Percentiles rank a stretch among this genome's conserved stretches.
Conservation (phyloP, 2,888 invertebrate species). For the Ormyrus nitidulus region DNA sequence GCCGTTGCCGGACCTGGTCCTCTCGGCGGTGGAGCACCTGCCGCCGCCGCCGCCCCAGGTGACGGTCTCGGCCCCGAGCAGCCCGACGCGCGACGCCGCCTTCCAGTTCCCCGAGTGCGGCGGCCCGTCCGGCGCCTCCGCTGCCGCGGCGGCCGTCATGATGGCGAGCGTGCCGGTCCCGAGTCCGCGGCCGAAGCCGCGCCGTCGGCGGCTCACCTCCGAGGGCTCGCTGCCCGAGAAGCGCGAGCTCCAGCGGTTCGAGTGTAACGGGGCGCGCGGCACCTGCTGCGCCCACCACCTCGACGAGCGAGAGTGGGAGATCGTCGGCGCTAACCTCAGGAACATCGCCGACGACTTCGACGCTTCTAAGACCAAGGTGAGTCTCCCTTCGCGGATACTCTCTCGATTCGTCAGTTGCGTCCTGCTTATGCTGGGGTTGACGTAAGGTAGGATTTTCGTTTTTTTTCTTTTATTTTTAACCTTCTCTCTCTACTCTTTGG, state of each 20-base stretch:
- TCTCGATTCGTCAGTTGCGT: too few species aligned
- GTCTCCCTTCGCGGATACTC: neutral
- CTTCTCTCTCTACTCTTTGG: too few species aligned
- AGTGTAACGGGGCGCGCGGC: slow-evolving; percentile 50
- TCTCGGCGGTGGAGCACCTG: slow-evolving; percentile 72
- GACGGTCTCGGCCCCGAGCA: slow-evolving; percentile 73
- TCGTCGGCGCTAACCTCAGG: slow-evolving; percentile 72
- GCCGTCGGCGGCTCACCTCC: slow-evolving; percentile 72
- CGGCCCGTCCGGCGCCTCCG: slow-evolving; percentile 34
- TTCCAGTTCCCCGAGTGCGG: slow-evolving; percentile 74
- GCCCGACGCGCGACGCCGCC: slow-evolving; percentile 73
- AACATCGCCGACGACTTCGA: slow-evolving; percentile 74
- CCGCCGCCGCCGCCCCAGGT: slow-evolving; percentile 71
- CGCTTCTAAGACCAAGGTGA: slow-evolving; percentile 73
- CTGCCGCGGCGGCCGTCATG: slow-evolving; percentile 1
- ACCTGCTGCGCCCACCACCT: slow-evolving; percentile 65
- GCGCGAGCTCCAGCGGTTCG: slow-evolving; percentile 53
- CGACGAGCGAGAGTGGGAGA: slow-evolving; percentile 71
- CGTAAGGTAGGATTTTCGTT: neutral
- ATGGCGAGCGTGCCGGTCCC: slow-evolving; percentile 64
- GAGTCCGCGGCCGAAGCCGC: slow-evolving; percentile 72
- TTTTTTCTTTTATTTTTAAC: neutral
- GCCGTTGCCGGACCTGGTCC: slow-evolving; percentile 72
- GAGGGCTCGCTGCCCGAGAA: slow-evolving; percentile 70
- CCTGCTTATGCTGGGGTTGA: neutral